Percentiles rank a stretch among this genome's conserved stretches.
Conservation (phyloP, 2,113 vertebrate genomes). For the Gasterosteus nipponicus region DNA sequence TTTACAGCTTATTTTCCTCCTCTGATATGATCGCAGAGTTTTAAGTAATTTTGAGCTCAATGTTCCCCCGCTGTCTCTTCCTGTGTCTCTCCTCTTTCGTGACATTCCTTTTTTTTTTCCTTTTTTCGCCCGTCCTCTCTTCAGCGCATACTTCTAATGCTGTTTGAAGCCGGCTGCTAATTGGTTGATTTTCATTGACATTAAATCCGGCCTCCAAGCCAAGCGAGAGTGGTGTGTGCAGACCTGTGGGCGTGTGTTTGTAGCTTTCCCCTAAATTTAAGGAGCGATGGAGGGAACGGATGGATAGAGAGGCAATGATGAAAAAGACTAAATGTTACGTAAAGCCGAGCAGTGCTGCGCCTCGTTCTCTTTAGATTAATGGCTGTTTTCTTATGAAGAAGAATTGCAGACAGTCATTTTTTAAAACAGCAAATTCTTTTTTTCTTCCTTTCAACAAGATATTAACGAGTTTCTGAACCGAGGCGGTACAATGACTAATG, state of each 20-base stretch:
- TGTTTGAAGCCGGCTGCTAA: slow-evolving; percentile 61
- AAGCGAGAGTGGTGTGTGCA: slow-evolving; percentile 5
- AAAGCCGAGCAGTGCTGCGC: slow-evolving; percentile 17
- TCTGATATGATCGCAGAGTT: slow-evolving; percentile 27
- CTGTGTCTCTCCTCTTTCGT: slow-evolving; percentile 28
- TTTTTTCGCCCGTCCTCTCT: neutral
- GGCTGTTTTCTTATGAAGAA: slow-evolving; percentile 29
- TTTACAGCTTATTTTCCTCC: neutral
- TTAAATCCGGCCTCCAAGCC: slow-evolving; percentile 64
- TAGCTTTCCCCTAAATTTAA: slow-evolving; percentile 38
- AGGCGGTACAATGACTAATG: slow-evolving; percentile 20
- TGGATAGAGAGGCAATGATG: neutral
- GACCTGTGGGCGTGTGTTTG: slow-evolving; percentile 30
- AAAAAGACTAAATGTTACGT: slow-evolving; percentile 31
- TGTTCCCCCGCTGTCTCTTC: slow-evolving; percentile 17
- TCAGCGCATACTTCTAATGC: slow-evolving; percentile 16
- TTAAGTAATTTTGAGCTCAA: neutral
- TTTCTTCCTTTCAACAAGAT: slow-evolving; percentile 7
- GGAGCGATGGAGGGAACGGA: neutral
- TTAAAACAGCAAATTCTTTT: neutral
- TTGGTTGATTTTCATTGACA: slow-evolving; percentile 65
- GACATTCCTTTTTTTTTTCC: neutral
- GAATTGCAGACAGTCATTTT: slow-evolving; percentile 15
- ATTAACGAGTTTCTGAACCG: slow-evolving; percentile 33
- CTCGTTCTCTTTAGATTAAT: slow-evolving; percentile 39